phyloP scores from a whole-genome alignment of 1,140 invertebrate genomes.

The Diachasma alloeum region DNA sequence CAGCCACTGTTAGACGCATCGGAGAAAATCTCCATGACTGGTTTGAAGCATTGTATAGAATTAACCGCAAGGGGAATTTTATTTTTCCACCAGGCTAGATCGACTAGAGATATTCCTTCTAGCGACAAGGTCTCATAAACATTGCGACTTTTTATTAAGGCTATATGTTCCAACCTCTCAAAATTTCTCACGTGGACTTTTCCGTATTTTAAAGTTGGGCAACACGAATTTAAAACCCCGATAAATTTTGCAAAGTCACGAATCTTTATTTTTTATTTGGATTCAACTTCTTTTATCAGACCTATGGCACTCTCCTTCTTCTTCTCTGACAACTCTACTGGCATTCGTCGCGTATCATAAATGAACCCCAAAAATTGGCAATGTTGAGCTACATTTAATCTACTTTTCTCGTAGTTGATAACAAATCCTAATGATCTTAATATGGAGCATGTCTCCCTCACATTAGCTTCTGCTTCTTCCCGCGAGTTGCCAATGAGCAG shows the following conservation, averaged over 20 bases:
- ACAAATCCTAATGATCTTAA: conserved; percentile 16
- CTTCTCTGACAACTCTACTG: background rate
- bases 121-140: too few species aligned
- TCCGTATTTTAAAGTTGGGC: conserved; percentile 5
- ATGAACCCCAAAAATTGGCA: conserved; percentile 17
- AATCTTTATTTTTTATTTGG: background rate
- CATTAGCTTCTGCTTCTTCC: background rate
- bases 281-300: background rate
- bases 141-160: background rate
- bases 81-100: background rate
- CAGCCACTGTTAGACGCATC: too few species aligned
- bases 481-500: conserved; percentile 3
- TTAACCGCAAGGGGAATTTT: background rate
- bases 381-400: background rate
- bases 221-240: conserved; percentile 15
- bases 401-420: conserved; percentile 15
- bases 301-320: background rate
- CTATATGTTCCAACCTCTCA: conserved; percentile 13
- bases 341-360: background rate
- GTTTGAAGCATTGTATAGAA: conserved; percentile 14
- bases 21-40: conserved; percentile 22
- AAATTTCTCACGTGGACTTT: conserved; percentile 19
- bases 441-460: background rate
- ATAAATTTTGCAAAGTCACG: conserved; percentile 24
- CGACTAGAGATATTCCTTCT: too few species aligned